Base-by-base conservation (phyloP, 2,888 invertebrate genomes). In the Saturnia pavonia region DNA sequence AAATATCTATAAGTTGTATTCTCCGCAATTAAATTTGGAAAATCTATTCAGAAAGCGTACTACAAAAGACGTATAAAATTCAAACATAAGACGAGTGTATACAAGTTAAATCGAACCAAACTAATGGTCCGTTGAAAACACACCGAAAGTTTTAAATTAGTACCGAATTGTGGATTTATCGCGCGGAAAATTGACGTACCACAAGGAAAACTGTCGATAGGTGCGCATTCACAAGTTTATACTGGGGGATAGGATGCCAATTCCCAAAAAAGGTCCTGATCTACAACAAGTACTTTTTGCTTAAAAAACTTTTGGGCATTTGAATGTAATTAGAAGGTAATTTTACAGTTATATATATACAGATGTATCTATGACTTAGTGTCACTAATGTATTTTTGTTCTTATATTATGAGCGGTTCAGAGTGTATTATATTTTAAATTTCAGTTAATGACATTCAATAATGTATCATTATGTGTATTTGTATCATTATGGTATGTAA, bases 61-160 rank as follows among this genome's bases (percentile, higher is more conserved):
- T 48, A 51, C 66, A 16, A 43, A 27, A 60, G 43, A 25, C 14
- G 42, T 25, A 74, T 72, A 70, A 73, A 73, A 70, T 68, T 63
- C 9, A 72, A 68, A 69, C 25, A n/a, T 65, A 65, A 68, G 63
- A 60, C 71, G 67, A 74, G 66, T 69, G 67, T 65, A 67, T 69
- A 69, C 63, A 69, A 69, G 72, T 70, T 45, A 60, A 63, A 48
- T 57, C 40, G 68, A 27, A 45, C 45, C 34, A 71, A 77, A 76
- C 76, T 82, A 83, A 83, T 84, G 84, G 78, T 74, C 76, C 80
- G 79, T 76, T 75, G 76, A 75, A 78, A 79, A 76, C 78, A 76
- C 74, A 75, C 77, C 76, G 70, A 82, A 87, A 87, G 80, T 87
- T 87, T 87, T 84, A 86, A 87, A 86, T 87, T 86, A 85, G 84